phyloP scores from a whole-genome alignment of 2,797 vertebrate species.

The Labroides dimidiatus region DNA sequence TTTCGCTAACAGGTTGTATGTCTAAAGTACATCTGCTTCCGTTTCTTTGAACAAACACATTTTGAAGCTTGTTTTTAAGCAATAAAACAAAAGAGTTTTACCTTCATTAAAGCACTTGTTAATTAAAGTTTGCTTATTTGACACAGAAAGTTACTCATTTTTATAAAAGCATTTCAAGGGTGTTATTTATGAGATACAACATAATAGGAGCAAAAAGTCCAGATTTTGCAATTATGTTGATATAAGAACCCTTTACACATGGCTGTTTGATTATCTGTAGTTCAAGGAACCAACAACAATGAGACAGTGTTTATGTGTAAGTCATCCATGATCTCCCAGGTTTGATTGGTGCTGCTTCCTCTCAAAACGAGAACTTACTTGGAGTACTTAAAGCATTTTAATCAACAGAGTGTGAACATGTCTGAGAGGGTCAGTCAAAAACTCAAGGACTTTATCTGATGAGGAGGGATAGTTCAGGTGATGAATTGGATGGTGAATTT shows the following conservation, averaged over 20 bases:
- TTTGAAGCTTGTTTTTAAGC: background rate
- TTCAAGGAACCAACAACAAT: slow-evolving; percentile 6
- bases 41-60: background rate
- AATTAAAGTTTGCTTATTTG: slow-evolving; percentile 4
- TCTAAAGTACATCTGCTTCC: background rate
- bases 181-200: background rate
- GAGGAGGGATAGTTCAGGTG: slow-evolving; percentile 23
- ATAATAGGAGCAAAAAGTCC: slow-evolving; percentile 1
- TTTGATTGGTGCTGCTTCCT: slow-evolving; percentile 6
- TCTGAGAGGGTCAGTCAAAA: slow-evolving; percentile 30
- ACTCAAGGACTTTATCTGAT: slow-evolving; percentile 37
- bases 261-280: background rate
- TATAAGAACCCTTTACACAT: background rate
- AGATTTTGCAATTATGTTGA: background rate
- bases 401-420: slow-evolving; percentile 15
- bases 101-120: background rate
- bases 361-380: slow-evolving; percentile 11
- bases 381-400: slow-evolving; percentile 7
- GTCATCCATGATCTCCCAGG: background rate
- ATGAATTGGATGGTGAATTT: slow-evolving; percentile 15
- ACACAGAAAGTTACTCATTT: background rate
- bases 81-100: background rate
- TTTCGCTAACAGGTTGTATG: background rate
- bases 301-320: background rate
- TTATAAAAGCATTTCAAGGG: background rate